Evolutionary conservation across 2,797 vertebrate species (phyloP), one percentile per base, ranked within the genome.

Genomic region (Centropyge bicolor): DNA sequence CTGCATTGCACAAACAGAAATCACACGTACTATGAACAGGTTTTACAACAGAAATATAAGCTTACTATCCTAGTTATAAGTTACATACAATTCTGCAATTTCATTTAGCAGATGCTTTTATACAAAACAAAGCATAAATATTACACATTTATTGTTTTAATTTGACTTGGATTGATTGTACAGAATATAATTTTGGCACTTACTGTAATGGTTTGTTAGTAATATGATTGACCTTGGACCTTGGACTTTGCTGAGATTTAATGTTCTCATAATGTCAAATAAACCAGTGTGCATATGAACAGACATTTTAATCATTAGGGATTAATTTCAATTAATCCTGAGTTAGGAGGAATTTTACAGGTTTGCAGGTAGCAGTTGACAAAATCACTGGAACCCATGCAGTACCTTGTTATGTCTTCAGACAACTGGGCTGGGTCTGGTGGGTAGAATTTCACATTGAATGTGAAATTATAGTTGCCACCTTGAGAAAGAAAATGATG

Each of bases 361-460:
- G 5, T 31, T 52, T 27, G 10, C 10, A 36, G 10, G 11, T 16
- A 41, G n/a, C 6, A 57, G 49, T 24, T 22, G 4, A 43, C 27
- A 54, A 51, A 38, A 31, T 40, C 1, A 20, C 16, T 49, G 6
- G 3, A 45, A 59, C 20, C 16, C 9, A 45, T 52, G 11, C 10
- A 0, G 20, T 86, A 98, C 98, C 98, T 98, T 40, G 98, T 99
- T 86, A 99, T 99, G 91, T 99, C 98, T 86, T 99, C 98, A 43
- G 98, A 97, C 49, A 99, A 94, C 86, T 99, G 98, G 8, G 97
- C 97, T 1, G 98, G 98, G 78, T 99, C 98, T 1, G 98, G 97
- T 0, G 98, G 98, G 64, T 99, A 99, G 90, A 99, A 99, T 66
- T 99, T 99, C 82, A 99, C 98, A 81, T 96, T 98, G 91, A 99